These are phyloP conservation scores for Pseudomyrmex sp. DNA, from an alignment of 1,140 invertebrate genomes.

Conservation along the genomic window DNA sequence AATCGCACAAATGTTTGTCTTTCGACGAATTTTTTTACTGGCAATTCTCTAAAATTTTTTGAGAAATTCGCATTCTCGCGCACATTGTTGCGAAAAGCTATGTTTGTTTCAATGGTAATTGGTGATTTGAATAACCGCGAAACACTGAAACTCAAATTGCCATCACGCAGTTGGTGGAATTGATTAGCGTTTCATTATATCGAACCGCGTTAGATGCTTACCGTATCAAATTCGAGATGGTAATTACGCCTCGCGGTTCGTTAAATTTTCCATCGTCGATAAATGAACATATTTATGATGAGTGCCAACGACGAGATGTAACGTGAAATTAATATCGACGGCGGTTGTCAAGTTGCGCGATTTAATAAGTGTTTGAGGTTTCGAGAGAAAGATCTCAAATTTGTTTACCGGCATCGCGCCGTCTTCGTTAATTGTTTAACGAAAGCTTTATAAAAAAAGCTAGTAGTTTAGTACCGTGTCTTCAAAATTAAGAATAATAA, in stretches of 20 bases:
- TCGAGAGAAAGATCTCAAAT: background rate
- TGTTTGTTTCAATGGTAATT: too few relatives aligned
- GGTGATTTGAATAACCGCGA: background rate
- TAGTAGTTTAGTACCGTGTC: too few relatives aligned
- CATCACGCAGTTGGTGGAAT: background rate
- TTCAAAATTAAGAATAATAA: background rate
- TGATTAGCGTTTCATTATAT: slow-evolving; percentile 34
- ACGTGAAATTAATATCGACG: slow-evolving; percentile 24
- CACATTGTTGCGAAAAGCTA: too few relatives aligned
- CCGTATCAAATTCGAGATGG: background rate
- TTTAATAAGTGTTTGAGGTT: slow-evolving; percentile 25
- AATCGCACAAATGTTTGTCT: too few relatives aligned
- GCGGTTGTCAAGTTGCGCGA: slow-evolving; percentile 4
- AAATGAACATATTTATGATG: slow-evolving; percentile 21
- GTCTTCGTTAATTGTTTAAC: background rate
- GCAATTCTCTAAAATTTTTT: too few relatives aligned
- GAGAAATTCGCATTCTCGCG: too few relatives aligned
- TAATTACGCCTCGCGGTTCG: slow-evolving; percentile 28
- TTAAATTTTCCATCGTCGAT: slow-evolving; percentile 26
- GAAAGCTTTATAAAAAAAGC: background rate
- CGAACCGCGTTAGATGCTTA: slow-evolving; percentile 4
- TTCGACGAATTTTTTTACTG: too few relatives aligned
- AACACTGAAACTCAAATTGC: background rate
- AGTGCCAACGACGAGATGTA: background rate
- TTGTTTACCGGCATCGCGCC: background rate